These are phyloP conservation scores for Pseudococcus viburni DNA, from an alignment of 2,888 invertebrate genomes.

Conservation along the genomic window DNA sequence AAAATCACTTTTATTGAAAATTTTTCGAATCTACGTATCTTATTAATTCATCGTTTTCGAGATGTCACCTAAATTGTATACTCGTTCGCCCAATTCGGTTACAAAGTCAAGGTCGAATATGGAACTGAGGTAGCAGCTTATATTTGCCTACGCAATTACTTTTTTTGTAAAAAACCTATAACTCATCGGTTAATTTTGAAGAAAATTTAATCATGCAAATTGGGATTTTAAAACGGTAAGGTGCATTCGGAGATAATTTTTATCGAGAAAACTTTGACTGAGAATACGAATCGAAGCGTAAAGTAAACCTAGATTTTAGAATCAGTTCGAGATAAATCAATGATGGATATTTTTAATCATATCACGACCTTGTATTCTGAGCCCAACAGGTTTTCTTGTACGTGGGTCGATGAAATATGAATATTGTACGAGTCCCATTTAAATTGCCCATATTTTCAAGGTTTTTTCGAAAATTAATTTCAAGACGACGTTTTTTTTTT, in stretches of 20 bases:
- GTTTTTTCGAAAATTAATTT: slow-evolving; percentile 8
- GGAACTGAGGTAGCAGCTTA: background rate
- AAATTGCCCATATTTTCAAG: background rate
- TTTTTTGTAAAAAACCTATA: background rate
- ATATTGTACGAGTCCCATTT: background rate
- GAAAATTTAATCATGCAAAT: background rate
- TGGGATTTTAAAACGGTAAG: background rate
- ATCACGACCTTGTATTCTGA: background rate
- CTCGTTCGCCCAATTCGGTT: background rate
- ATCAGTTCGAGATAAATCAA: slow-evolving; percentile 5
- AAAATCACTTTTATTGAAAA: background rate
- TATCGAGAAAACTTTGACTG: background rate
- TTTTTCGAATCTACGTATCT: background rate
- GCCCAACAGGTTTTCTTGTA: slow-evolving; percentile 10
- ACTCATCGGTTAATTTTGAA: background rate
- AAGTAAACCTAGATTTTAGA: background rate
- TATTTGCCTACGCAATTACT: background rate
- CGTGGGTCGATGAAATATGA: slow-evolving; percentile 26
- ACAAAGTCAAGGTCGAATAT: background rate
- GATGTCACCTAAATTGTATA: background rate
- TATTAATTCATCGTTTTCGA: background rate
- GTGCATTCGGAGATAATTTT: background rate
- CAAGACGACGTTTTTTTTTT: background rate
- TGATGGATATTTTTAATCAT: slow-evolving; percentile 28
- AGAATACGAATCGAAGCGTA: background rate